phyloP scores from a whole-genome alignment of 1,140 invertebrate genomes.

The Zaprionus camerounensis region DNA sequence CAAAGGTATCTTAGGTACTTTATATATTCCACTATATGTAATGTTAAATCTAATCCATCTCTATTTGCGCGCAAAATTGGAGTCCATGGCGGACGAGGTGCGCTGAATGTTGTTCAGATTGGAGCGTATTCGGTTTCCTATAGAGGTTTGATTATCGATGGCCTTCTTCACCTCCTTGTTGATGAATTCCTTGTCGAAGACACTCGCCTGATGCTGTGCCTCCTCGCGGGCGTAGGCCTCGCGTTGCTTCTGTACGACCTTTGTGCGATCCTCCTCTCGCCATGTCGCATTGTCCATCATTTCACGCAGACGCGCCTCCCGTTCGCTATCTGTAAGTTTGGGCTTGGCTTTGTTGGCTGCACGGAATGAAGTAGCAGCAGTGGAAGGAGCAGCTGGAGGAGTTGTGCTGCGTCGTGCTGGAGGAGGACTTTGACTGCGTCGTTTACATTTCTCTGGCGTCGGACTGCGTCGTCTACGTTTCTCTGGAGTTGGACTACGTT shows the following conservation, averaged over 20 bases:
- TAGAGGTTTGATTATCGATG: constrained; percentile 86
- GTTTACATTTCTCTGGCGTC: constrained; percentile 1
- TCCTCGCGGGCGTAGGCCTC: constrained; percentile 88
- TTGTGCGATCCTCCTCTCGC: constrained; percentile 88
- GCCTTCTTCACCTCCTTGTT: constrained; percentile 89
- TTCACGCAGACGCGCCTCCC: constrained; percentile 89
- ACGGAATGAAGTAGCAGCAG: neutral
- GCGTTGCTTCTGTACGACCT: constrained; percentile 87
- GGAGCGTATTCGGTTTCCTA: constrained; percentile 91
- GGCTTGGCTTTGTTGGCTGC: constrained; percentile 39
- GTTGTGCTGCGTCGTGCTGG: constrained; percentile 38
- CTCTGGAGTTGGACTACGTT: neutral
- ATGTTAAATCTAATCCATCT: constrained; percentile 7
- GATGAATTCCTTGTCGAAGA: constrained; percentile 85
- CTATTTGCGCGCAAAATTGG: constrained; percentile 88
- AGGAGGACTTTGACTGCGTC: constrained; percentile 33
- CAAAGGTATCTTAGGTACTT: neutral
- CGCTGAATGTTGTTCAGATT: constrained; percentile 93
- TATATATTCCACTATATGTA: neutral
- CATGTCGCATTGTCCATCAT: constrained; percentile 93
- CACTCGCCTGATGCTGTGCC: constrained; percentile 83
- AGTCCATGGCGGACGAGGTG: constrained; percentile 88
- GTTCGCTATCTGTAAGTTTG: constrained; percentile 87
- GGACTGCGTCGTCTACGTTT: constrained; percentile 12
- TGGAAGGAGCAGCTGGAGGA: constrained; percentile 1